Evolutionary conservation across 2,888 invertebrate species (phyloP).

Genomic region (Eugnorisma glareosa): DNA sequence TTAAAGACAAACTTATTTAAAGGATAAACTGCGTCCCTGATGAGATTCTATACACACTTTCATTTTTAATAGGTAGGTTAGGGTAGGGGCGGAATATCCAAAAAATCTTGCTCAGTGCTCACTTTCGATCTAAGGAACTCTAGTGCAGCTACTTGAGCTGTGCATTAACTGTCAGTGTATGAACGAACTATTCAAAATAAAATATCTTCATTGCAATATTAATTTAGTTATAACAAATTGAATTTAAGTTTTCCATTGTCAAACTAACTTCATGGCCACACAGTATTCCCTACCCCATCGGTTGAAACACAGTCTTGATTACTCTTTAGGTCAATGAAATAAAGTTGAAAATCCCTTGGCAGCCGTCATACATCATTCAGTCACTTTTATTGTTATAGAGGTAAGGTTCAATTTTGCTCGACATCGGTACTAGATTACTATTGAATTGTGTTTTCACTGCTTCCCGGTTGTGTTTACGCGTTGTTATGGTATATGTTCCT

Average conservation of each 20-base stretch:
- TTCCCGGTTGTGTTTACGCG: constrained; percentile 21
- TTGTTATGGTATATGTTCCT: constrained; percentile 23
- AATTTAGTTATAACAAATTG: background rate
- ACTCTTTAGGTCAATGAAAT: background rate
- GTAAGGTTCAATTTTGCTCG: constrained; percentile 28
- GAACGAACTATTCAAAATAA: background rate
- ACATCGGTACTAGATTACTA: constrained; percentile 17
- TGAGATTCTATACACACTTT: background rate
- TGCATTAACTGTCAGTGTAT: background rate
- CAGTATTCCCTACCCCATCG: constrained; percentile 51
- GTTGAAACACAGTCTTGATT: constrained; percentile 52
- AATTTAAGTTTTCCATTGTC: background rate
- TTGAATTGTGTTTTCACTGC: constrained; percentile 50
- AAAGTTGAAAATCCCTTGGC: constrained; percentile 43
- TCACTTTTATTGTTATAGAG: background rate
- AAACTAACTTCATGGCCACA: constrained; percentile 61
- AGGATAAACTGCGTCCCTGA: background rate
- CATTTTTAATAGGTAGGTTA: background rate
- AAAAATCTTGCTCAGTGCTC: background rate
- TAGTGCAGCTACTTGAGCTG: background rate
- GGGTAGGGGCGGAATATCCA: background rate
- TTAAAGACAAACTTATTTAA: background rate
- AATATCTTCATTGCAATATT: background rate
- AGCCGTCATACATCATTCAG: background rate
- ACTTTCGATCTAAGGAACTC: background rate